Conservation (phyloP, 2,797 vertebrate species). For the Chiroxiphia lanceolata region DNA sequence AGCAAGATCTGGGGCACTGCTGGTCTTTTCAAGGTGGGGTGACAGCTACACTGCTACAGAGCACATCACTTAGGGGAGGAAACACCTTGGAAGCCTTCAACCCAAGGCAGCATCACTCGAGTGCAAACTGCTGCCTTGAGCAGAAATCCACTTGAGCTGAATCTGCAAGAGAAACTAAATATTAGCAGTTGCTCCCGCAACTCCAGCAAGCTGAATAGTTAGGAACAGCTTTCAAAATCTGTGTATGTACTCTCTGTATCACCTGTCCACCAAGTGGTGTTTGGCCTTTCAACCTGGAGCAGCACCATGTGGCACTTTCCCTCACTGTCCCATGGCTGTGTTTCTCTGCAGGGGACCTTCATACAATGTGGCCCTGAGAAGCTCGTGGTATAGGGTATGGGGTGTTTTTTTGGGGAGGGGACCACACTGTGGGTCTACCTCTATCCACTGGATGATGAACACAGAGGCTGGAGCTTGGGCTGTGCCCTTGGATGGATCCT, state of each 20-base stretch:
- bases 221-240: background rate
- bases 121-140: background rate
- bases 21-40: background rate
- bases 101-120: background rate
- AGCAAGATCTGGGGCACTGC: background rate
- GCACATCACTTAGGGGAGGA: background rate
- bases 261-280: background rate
- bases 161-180: background rate
- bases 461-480: background rate
- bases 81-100: background rate
- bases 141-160: background rate
- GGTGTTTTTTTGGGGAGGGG: background rate
- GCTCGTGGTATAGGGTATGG: background rate
- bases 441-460: background rate
- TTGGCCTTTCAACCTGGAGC: background rate
- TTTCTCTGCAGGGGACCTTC: background rate
- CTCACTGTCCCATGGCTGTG: background rate
- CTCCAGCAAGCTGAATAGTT: background rate
- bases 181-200: background rate
- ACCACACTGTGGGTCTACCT: background rate
- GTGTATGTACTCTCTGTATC: background rate
- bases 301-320: background rate
- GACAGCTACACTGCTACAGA: fast-evolving
- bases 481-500: background rate
- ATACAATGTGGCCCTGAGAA: fast-evolving